Base-by-base conservation (phyloP, 92 coral and sea anemone genomes). In the Porites divaricata region DNA sequence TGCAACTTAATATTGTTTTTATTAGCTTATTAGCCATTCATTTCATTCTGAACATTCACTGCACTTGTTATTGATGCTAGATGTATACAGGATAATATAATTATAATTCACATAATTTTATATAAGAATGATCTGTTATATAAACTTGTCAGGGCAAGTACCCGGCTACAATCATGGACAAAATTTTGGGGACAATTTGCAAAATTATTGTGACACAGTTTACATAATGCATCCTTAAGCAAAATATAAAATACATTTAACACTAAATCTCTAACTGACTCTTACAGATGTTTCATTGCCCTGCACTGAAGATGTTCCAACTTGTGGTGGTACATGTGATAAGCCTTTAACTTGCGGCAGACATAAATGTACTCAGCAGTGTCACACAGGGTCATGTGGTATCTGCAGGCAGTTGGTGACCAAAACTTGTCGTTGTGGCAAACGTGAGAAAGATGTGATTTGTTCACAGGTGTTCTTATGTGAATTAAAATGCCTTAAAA, bases 261-360 rank as follows among this genome's bases (percentile, higher is more conserved):
- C 58, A 14, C 70, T 67, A 22, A 54, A 1, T 68, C 45, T 35
- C 45, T 54, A 26, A 82, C 70, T 54, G 35, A 82, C 70, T 75
- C 62, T 64, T 77, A 9, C 85, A 96, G 99, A 82, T 52, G 74
- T 86, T 8, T 64, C 88, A 21, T 92, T 92, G 19, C 99, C 99
- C 17, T 96, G 99, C 70, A 96, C 97, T 61, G 99, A 96, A 58
- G 99, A 96, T 65, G 81, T 95, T 20, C 94, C 98, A 0, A 83
- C 95, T 11, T 96, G 99, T 80, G 99, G 99, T 15, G 93, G 95
- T 79, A 96, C 99, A 6, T 96, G 99, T 69, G 91, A 89, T 25
- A 88, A 95, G 88, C 81, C 85, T 51, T 91, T 96, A 73, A 78
- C 92, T 41, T 96, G 99, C 65, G 92, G 95, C 21, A 93, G 93